phyloP scores from a whole-genome alignment of 2,113 vertebrate species.

The Myotis yumanensis region DNA sequence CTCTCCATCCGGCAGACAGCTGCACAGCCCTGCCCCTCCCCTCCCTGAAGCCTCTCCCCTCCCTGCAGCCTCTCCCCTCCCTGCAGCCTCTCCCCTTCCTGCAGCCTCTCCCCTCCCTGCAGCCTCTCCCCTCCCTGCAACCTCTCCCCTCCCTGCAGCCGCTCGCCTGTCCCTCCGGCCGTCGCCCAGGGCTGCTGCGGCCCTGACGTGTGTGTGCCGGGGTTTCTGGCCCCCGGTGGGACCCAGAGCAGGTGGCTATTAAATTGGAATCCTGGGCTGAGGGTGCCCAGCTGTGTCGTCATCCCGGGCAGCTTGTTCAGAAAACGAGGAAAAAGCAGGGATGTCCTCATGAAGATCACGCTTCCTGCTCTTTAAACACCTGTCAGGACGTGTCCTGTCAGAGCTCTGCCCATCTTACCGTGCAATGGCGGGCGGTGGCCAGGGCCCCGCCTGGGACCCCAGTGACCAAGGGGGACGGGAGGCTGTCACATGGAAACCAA shows the following conservation, averaged over 20 bases:
- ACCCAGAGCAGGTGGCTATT: neutral
- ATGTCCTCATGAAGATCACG: neutral
- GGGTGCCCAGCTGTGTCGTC: fast-evolving
- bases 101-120: no score
- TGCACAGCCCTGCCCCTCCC: no score
- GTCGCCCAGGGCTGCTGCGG: fast-evolving
- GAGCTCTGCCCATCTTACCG: fast-evolving
- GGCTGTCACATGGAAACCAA: neutral
- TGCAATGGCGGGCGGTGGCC: no score
- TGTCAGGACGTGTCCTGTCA: neutral
- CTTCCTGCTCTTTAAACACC: neutral
- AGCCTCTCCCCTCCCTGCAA: no score
- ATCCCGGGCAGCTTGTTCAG: fast-evolving
- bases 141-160: no score
- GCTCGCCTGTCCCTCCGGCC: neutral
- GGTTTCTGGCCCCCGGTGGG: fast-evolving
- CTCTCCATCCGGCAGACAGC: neutral
- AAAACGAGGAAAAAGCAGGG: neutral
- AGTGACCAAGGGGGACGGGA: no score
- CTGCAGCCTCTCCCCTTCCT: no score
- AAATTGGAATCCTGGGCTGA: no score
- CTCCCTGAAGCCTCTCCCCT: no score
- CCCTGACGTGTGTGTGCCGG: neutral
- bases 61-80: no score
- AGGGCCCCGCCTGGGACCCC: no score